Percentiles rank a stretch among this genome's conserved stretches.
Evolutionary conservation across 2,797 vertebrate genomes (phyloP).

Genomic region (Petrocephalus sullivani): DNA sequence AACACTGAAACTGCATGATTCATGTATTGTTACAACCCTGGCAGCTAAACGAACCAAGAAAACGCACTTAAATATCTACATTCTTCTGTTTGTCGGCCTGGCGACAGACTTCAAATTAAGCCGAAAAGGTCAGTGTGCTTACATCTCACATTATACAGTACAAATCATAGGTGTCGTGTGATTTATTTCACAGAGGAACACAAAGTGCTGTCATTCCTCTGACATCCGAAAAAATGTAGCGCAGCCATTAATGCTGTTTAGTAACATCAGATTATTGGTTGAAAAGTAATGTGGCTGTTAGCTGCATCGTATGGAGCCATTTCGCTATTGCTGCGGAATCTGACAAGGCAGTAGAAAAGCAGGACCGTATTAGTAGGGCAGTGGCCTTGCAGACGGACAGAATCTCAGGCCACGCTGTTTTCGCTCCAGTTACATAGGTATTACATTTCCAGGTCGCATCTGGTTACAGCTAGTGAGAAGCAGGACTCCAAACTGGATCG

Average conservation of each 20-base stretch:
- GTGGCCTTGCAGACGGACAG: not conserved
- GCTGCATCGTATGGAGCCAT: not conserved
- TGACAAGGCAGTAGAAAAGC: not conserved
- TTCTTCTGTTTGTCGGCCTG: not conserved
- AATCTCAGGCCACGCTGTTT: not conserved
- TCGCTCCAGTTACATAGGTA: not conserved
- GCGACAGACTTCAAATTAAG: not conserved
- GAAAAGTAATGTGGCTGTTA: not conserved
- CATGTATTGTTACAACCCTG: not conserved
- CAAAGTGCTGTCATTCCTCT: not conserved
- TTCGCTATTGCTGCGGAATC: not conserved
- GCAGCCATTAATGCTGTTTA: not conserved
- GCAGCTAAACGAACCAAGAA: not conserved
- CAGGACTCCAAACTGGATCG: not conserved
- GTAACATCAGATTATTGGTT: not conserved
- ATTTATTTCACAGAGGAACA: not conserved
- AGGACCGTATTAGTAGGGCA: not conserved
- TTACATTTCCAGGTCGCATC: not conserved
- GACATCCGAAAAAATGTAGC: not conserved
- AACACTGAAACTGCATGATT: not conserved
- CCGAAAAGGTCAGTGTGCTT: not conserved
- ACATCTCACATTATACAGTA: not conserved
- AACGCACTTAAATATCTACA: not conserved
- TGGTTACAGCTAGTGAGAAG: not conserved
- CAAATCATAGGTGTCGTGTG: not conserved